phyloP scores from a whole-genome alignment of 2,888 invertebrate genomes.

The Philereme transversata region DNA sequence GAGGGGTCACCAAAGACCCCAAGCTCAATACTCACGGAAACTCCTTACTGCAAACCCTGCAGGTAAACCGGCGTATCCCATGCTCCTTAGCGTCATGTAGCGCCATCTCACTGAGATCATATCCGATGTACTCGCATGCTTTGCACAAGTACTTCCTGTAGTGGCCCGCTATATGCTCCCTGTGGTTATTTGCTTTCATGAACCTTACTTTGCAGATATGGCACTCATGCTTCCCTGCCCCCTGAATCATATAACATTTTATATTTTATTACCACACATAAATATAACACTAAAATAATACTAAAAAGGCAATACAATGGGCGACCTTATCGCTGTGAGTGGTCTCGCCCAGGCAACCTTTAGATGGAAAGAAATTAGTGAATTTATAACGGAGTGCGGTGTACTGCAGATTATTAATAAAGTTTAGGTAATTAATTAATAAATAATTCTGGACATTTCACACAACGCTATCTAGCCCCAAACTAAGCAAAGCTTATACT shows the following conservation, averaged over 20 bases:
- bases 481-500: too few relatives aligned
- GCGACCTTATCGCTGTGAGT: too few relatives aligned
- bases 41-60: conserved; percentile 15
- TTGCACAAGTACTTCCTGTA: conserved; percentile 23
- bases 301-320: too few relatives aligned
- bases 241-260: conserved; percentile 3
- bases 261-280: too few relatives aligned
- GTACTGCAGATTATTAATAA: too few relatives aligned
- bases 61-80: conserved; percentile 18
- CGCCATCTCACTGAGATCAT: conserved; percentile 20
- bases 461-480: too few relatives aligned
- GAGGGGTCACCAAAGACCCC: not conserved
- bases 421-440: too few relatives aligned
- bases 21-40: conserved; percentile 20
- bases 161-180: conserved; percentile 15
- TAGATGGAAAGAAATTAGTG: too few relatives aligned
- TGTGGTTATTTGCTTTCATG: conserved; percentile 14
- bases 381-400: too few relatives aligned
- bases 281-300: too few relatives aligned
- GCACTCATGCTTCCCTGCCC: conserved; percentile 18
- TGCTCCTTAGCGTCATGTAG: conserved; percentile 24
- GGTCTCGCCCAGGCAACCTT: too few relatives aligned
- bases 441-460: too few relatives aligned
- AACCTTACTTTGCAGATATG: conserved; percentile 23
- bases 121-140: conserved; percentile 11